Conservation (phyloP, 2,113 vertebrate genomes). For the Pelecanoides urinatrix region DNA sequence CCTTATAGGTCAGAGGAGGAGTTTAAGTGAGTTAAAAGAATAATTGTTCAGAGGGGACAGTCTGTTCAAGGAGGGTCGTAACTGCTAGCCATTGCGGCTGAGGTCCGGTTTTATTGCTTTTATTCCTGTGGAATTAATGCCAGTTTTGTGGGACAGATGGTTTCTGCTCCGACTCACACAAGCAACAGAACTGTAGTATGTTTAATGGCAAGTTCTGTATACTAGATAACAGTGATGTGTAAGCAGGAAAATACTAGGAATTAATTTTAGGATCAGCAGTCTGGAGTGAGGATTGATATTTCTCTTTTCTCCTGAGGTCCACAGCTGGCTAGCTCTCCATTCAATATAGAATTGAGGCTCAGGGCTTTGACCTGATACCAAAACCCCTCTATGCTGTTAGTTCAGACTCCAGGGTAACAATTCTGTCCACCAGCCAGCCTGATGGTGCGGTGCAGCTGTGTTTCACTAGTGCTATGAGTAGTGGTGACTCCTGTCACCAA, state of each 20-base stretch:
- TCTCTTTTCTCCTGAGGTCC: background rate
- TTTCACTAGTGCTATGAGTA: background rate
- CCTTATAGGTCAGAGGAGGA: constrained; percentile 17
- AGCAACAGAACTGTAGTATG: background rate
- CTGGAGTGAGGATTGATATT: background rate
- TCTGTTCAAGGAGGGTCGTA: constrained; percentile 19
- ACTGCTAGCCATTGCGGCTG: background rate
- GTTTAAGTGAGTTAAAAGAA: constrained; percentile 20
- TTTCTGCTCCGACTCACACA: constrained; percentile 26
- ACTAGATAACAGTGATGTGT: background rate
- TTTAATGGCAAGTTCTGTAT: constrained; percentile 4
- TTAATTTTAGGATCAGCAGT: background rate
- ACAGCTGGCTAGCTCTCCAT: background rate
- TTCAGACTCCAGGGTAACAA: background rate
- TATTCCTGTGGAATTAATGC: constrained; percentile 15
- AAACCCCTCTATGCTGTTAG: background rate
- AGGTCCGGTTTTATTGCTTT: constrained; percentile 32
- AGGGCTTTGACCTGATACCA: background rate
- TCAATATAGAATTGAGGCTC: background rate
- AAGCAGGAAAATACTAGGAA: background rate
- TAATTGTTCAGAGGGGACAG: constrained; percentile 58
- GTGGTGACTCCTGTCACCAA: background rate
- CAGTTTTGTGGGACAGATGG: constrained; percentile 12
- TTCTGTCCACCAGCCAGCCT: background rate
- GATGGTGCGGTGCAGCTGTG: background rate